Conservation (phyloP, 2,888 invertebrate species). For the Arenicola marina region DNA sequence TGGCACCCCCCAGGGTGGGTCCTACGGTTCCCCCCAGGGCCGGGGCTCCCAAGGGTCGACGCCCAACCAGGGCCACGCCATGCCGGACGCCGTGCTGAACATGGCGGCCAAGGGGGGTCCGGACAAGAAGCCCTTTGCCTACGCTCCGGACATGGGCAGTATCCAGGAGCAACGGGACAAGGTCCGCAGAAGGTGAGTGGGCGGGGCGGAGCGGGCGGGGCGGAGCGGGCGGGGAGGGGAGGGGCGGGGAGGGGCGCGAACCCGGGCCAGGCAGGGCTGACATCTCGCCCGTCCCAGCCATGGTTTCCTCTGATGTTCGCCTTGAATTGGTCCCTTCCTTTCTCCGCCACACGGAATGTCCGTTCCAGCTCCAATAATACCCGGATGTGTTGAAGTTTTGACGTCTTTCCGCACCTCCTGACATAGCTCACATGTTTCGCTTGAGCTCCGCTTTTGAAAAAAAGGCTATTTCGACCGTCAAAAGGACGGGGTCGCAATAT, state of each 20-base stretch:
- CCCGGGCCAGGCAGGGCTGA: background rate
- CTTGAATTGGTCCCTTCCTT: background rate
- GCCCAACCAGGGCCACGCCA: conserved; percentile 10
- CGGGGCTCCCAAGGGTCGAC: too few relatives aligned
- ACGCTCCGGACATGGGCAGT: conserved; percentile 33
- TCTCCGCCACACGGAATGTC: too few relatives aligned
- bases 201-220: too few relatives aligned
- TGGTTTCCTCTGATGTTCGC: background rate
- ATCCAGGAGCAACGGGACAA: conserved; percentile 35
- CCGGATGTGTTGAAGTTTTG: too few relatives aligned
- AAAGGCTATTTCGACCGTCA: too few relatives aligned
- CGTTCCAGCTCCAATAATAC: too few relatives aligned
- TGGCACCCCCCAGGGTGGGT: too few relatives aligned
- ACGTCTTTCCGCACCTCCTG: too few relatives aligned
- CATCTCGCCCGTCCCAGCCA: background rate
- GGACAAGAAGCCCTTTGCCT: conserved; percentile 37
- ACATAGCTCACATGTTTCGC: too few relatives aligned
- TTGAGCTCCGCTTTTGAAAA: too few relatives aligned
- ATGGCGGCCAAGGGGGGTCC: conserved; percentile 35
- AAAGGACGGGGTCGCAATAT: too few relatives aligned
- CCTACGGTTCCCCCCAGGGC: background rate
- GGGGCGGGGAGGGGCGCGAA: background rate
- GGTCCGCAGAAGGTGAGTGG: conserved; percentile 32
- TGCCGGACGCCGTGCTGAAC: conserved; percentile 38
- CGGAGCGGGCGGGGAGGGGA: too few relatives aligned